Evolutionary conservation across 1,140 invertebrate genomes (phyloP).

Genomic region (Listronotus bonariensis): DNA sequence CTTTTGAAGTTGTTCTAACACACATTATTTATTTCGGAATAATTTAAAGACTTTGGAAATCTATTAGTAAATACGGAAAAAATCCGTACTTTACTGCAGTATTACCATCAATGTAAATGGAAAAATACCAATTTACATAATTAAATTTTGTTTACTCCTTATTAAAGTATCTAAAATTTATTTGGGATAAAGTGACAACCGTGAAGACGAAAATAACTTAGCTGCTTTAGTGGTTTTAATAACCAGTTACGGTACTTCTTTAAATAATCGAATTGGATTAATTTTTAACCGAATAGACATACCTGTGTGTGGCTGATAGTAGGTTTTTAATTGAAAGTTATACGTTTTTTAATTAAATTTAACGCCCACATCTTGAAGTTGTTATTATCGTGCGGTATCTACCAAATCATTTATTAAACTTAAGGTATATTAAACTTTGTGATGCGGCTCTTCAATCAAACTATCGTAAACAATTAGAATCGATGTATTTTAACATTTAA

Average conservation of each 20-base stretch:
- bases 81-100: constrained; percentile 17
- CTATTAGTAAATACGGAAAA: neutral
- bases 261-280: constrained; percentile 24
- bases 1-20: too few relatives aligned
- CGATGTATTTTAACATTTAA: constrained; percentile 15
- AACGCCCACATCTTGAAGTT: constrained; percentile 22
- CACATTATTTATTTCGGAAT: too few relatives aligned
- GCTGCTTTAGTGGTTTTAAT: constrained; percentile 21
- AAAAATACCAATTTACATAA: constrained; percentile 16
- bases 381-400: constrained; percentile 19
- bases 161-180: constrained; percentile 16
- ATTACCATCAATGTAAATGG: neutral
- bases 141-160: constrained; percentile 19
- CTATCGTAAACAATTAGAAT: constrained; percentile 22
- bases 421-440: constrained; percentile 8
- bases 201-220: constrained; percentile 18
- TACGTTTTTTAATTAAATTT: constrained; percentile 35
- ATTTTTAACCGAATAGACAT: constrained; percentile 18
- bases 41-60: too few relatives aligned
- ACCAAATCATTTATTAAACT: constrained; percentile 30
- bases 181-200: constrained; percentile 21
- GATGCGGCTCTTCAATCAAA: constrained; percentile 22
- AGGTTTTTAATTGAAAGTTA: constrained; percentile 33
- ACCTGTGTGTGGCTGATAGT: constrained; percentile 13
- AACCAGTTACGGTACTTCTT: constrained; percentile 16